A percentile compares a stretch with the other conserved stretches of the same genome.
Conservation (phyloP, 30 jellyfish, hydroid and myxozoan genomes). For the Hydra vulgaris region DNA sequence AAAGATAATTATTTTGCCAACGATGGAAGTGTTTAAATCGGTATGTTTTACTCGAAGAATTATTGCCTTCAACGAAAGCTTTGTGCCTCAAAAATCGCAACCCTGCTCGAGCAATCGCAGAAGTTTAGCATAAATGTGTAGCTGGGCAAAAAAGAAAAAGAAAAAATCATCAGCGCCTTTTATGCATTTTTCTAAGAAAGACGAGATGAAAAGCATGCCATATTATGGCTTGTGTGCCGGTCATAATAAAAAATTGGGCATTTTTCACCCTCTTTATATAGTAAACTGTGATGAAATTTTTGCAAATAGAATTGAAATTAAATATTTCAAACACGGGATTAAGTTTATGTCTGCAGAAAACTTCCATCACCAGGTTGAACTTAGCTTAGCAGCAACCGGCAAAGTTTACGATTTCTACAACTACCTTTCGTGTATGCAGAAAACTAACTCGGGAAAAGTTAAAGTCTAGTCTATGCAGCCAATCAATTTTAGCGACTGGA, state of each 20-base stretch:
- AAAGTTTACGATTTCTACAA: neutral
- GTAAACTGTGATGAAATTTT: neutral
- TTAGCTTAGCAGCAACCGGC: neutral
- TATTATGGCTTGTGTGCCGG: neutral
- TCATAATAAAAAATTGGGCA: neutral
- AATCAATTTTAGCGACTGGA: neutral
- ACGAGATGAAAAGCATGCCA: neutral
- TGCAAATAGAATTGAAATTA: neutral
- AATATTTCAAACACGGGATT: neutral
- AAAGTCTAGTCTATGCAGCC: neutral
- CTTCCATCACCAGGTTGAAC: neutral
- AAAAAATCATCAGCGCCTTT: neutral
- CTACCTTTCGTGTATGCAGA: neutral
- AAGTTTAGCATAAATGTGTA: neutral
- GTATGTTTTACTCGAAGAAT: neutral
- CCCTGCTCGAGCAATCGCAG: neutral
- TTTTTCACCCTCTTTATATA: neutral
- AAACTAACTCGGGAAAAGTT: neutral
- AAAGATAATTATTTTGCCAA: neutral
- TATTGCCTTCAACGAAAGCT: neutral
- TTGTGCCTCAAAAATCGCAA: neutral
- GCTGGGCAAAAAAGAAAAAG: neutral
- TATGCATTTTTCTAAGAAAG: neutral
- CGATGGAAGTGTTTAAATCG: neutral
- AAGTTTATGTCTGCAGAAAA: neutral